phyloP scores from a whole-genome alignment of 2,888 invertebrate species.

The Pyrochroa serraticornis region DNA sequence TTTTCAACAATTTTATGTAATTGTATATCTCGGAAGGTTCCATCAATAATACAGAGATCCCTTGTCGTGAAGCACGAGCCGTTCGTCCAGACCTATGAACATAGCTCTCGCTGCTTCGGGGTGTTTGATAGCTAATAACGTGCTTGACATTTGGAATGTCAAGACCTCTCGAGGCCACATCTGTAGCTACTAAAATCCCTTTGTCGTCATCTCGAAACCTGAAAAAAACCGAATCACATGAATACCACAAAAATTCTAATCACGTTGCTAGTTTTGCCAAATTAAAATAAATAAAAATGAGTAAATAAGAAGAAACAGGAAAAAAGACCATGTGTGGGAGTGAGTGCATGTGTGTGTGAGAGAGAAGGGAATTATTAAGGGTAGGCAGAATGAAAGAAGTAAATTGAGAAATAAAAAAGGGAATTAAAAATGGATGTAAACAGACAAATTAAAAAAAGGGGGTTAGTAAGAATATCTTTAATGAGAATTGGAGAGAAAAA shows the following conservation, averaged over 20 bases:
- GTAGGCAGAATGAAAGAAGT: no score
- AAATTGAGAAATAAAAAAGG: no score
- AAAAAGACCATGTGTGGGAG: no score
- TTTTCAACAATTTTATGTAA: constrained; percentile 82
- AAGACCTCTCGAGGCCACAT: constrained; percentile 96
- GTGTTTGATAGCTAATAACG: constrained; percentile 95
- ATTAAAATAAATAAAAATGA: no score
- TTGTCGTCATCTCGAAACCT: constrained; percentile 74
- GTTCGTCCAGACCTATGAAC: constrained; percentile 97
- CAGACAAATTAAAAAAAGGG: no score
- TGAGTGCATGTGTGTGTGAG: no score
- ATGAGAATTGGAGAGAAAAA: no score
- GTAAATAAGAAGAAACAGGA: no score
- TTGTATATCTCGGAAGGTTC: constrained; percentile 83
- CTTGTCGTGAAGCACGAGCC: constrained; percentile 86
- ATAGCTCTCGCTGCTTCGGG: constrained; percentile 93
- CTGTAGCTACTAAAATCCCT: constrained; percentile 88
- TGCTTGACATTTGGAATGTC: constrained; percentile 94
- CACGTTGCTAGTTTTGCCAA: no score
- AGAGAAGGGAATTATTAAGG: no score
- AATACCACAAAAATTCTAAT: constrained; percentile 2
- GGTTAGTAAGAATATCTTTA: no score
- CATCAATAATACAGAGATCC: constrained; percentile 89
- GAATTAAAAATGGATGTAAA: no score
- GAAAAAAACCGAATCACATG: not conserved